Conservation (phyloP, 2,113 vertebrate species). For the Chloebia gouldiae region DNA sequence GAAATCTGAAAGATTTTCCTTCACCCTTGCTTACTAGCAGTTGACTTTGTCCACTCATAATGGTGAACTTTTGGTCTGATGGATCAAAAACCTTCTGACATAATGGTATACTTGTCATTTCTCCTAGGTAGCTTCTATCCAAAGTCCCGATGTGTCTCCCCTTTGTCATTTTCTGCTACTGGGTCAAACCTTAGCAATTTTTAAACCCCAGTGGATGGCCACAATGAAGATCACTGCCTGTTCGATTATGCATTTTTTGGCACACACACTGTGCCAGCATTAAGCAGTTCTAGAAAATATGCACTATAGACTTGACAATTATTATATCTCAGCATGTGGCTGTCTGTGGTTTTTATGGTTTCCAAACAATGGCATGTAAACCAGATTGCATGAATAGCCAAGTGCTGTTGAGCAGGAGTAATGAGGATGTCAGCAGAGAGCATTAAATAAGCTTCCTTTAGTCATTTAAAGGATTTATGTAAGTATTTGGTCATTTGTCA, state of each 20-base stretch:
- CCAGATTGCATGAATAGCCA: conserved; percentile 29
- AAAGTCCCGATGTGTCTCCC: neutral
- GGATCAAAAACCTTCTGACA: neutral
- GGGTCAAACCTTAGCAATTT: neutral
- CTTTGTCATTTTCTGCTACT: neutral
- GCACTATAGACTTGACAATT: neutral
- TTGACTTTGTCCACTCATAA: fast-evolving
- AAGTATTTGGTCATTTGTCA: neutral
- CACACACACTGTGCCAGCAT: neutral
- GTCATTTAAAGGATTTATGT: conserved; percentile 40
- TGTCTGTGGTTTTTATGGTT: conserved; percentile 38
- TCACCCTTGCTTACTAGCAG: neutral
- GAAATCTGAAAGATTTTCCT: neutral
- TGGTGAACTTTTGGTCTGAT: fast-evolving
- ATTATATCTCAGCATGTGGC: neutral
- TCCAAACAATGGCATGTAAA: conserved; percentile 7
- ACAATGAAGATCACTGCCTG: neutral
- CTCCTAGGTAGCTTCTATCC: neutral
- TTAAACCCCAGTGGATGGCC: neutral
- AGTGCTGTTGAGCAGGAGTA: conserved; percentile 3
- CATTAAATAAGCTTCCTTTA: conserved; percentile 22
- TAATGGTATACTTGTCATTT: neutral
- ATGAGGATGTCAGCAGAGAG: conserved; percentile 31
- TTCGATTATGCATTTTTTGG: neutral
- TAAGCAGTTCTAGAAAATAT: conserved; percentile 28